phyloP scores from a whole-genome alignment of 2,888 invertebrate genomes.

The Plagodis pulveraria region DNA sequence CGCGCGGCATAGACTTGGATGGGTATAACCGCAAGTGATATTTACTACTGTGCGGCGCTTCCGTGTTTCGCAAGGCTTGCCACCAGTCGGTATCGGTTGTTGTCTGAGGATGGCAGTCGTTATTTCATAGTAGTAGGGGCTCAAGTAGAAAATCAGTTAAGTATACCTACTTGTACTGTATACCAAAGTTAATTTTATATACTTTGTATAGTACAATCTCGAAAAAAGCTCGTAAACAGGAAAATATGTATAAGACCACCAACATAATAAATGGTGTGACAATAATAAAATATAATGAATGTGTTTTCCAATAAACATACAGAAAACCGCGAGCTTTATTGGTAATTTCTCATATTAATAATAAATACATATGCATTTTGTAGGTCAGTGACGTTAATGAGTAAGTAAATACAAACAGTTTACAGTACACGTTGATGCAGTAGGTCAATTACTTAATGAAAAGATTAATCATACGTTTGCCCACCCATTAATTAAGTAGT shows the following conservation, averaged over 20 bases:
- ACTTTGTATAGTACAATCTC: too few species aligned
- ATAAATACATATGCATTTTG: constrained; percentile 55
- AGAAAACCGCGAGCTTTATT: constrained; percentile 30
- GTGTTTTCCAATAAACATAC: constrained; percentile 20
- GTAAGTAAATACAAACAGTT: constrained; percentile 42
- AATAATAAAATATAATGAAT: constrained; percentile 4
- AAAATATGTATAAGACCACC: constrained; percentile 14
- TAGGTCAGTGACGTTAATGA: constrained; percentile 64
- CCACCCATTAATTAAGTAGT: too few species aligned
- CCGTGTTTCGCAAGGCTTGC: too few species aligned
- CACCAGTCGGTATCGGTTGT: too few species aligned
- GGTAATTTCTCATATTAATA: constrained; percentile 33
- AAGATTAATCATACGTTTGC: neutral
- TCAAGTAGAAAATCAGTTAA: too few species aligned
- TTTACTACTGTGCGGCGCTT: too few species aligned
- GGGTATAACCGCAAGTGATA: too few species aligned
- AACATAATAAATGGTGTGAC: neutral
- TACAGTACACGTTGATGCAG: constrained; percentile 5
- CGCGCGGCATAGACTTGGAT: too few species aligned
- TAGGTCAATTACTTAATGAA: constrained; percentile 5
- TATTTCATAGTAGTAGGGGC: too few species aligned
- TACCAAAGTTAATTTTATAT: too few species aligned
- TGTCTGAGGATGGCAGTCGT: too few species aligned
- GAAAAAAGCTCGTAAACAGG: constrained; percentile 14
- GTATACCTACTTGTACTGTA: too few species aligned